Percentiles rank a stretch among this genome's conserved stretches.
These are phyloP conservation scores for Phylloscopus trochilus DNA, from an alignment of 2,113 vertebrate species.

Conservation along the genomic window DNA sequence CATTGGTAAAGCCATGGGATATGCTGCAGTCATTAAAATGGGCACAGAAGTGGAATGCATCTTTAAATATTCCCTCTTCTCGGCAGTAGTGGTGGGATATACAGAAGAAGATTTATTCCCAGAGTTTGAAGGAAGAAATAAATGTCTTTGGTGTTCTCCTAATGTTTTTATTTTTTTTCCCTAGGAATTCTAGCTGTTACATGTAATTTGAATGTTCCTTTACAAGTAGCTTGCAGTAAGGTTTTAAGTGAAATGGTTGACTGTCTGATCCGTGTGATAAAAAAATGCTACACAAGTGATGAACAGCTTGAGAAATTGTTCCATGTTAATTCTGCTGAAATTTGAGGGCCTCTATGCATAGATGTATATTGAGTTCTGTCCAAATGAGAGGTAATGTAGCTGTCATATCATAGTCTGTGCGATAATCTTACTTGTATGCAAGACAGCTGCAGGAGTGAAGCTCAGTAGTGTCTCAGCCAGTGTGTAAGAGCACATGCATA, in stretches of 20 bases:
- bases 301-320: neutral
- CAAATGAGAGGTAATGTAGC: neutral
- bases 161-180: neutral
- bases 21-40: neutral
- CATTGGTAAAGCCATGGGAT: neutral
- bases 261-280: neutral
- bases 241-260: neutral
- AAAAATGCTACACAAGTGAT: neutral
- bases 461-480: neutral
- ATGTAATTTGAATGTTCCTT: neutral
- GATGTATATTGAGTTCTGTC: neutral
- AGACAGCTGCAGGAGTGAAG: neutral
- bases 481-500: neutral
- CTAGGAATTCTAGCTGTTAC: neutral
- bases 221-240: neutral
- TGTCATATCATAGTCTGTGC: neutral
- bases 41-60: neutral
- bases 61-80: neutral
- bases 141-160: neutral
- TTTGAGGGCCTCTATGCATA: neutral
- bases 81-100: neutral
- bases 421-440: neutral
- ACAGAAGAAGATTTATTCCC: neutral
- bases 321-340: neutral
- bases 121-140: neutral